Base-by-base conservation (phyloP, 1,140 invertebrate genomes). In the Coenobita brevimanus region DNA sequence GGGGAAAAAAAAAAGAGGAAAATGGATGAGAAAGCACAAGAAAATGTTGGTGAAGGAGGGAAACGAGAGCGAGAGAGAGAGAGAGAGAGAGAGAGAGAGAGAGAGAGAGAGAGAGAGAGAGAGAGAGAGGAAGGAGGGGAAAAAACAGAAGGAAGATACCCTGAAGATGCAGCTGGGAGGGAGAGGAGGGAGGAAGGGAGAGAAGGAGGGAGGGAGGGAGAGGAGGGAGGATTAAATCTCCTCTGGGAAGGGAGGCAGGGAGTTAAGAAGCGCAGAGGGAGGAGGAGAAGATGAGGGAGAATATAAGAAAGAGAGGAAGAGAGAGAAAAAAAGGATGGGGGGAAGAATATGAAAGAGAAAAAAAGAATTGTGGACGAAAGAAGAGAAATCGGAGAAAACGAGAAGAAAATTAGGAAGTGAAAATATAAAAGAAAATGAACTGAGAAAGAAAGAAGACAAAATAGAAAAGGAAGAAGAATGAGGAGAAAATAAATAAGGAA, bases 41-140 rank as follows among this genome's bases (percentile, higher is more conserved):
- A 17, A 1, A 60, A 60, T 17, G 54, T 60, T 15, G 54, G 54
- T 60, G 54, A 0, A 60, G 15, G 54, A 60, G 54, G 54, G 24
- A 24, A 60, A 24, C 15, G 54, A 60, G 54, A 60, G 64, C 21
- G 24, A 21, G 64, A 69, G 0, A 27, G 64, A 67, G 64, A 10
- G 24, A 67, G 54, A 60, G 54, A 60, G 54, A 60, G 2, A 0
- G 15, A 30, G 21, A 69, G 21, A 24, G 71, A 43, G 71, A 43
- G 71, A 43, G 38, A 75, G 38, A 75, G 71, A 43, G 71, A 75
- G 71, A 43, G 4, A 46, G 71, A 41, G 36, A 75, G 71, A 41
- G 71, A 13, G 36, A 43, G 71, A 75, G 0, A 30, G 41, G n/a
- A 10, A 24, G 41, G 21, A 27, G n/a, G n/a, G 13, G 43, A 27